phyloP scores from a whole-genome alignment of 2,888 invertebrate species.

The Cremastobaeus sp. region DNA sequence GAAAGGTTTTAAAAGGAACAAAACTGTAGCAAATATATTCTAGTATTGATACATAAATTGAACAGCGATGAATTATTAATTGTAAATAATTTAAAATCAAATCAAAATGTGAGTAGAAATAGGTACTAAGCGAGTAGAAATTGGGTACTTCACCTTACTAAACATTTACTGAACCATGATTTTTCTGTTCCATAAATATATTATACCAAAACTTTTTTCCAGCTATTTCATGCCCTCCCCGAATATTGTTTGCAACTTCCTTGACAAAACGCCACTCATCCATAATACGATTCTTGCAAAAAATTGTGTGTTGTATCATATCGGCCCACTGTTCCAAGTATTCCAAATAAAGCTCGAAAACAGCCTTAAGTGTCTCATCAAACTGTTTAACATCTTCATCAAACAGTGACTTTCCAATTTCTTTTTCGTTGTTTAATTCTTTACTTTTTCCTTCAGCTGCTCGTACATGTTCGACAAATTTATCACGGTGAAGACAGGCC shows the following conservation, averaged over 20 bases:
- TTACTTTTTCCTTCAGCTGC: constrained; percentile 80
- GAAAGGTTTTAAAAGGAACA: no score
- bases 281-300: constrained; percentile 88
- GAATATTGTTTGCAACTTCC: constrained; percentile 86
- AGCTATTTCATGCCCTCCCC: constrained; percentile 86
- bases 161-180: background rate
- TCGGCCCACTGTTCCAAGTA: constrained; percentile 91
- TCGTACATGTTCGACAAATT: constrained; percentile 84
- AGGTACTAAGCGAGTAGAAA: no score
- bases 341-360: constrained; percentile 90
- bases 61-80: no score
- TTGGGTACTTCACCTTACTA: background rate
- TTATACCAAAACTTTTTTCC: constrained; percentile 87
- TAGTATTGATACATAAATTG: no score
- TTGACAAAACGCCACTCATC: constrained; percentile 94
- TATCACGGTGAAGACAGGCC: constrained; percentile 88
- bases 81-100: no score
- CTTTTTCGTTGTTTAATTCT: constrained; percentile 77
- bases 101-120: no score
- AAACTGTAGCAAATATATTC: no score
- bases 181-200: background rate
- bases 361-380: constrained; percentile 86
- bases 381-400: constrained; percentile 84
- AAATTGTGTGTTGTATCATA: constrained; percentile 81
- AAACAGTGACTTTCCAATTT: constrained; percentile 79